Conservation (phyloP, 1,140 invertebrate species). For the Drosophila serrata region DNA sequence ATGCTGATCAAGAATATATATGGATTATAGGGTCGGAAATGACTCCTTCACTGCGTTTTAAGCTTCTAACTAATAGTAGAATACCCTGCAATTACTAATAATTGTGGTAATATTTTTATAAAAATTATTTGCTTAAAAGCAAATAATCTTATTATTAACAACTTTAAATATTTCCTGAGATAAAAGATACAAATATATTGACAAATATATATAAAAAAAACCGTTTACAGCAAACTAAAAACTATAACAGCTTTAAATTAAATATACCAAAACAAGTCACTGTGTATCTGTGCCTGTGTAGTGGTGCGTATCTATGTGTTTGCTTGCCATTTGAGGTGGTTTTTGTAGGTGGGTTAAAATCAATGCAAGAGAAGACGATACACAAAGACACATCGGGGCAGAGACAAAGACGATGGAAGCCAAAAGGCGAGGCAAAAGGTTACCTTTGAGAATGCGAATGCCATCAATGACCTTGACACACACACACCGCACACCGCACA, state of each 20-base stretch:
- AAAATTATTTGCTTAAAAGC: too few species aligned
- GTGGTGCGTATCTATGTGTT: conserved; percentile 13
- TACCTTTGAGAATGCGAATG: conserved; percentile 56
- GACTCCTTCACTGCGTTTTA: too few species aligned
- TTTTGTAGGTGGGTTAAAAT: conserved; percentile 32
- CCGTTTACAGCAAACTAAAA: neutral
- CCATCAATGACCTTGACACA: conserved; percentile 78
- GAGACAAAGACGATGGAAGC: conserved; percentile 11
- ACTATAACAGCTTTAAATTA: accelerated
- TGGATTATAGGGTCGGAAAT: too few species aligned
- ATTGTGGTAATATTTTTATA: too few species aligned
- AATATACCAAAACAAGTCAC: too few species aligned
- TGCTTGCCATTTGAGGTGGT: conserved; percentile 2
- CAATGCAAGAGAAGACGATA: conserved; percentile 8
- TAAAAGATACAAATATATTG: neutral
- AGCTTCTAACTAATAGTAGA: too few species aligned
- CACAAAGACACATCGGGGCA: conserved; percentile 3
- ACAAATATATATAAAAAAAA: neutral
- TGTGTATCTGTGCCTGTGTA: neutral
- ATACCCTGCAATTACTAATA: too few species aligned
- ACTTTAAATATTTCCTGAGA: neutral
- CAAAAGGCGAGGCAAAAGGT: conserved; percentile 65
- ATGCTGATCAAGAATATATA: too few species aligned
- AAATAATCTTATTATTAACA: neutral
- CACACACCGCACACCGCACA: conserved; percentile 32